phyloP scores from a whole-genome alignment of 1,140 invertebrate genomes.

The Aphelinus certus region DNA sequence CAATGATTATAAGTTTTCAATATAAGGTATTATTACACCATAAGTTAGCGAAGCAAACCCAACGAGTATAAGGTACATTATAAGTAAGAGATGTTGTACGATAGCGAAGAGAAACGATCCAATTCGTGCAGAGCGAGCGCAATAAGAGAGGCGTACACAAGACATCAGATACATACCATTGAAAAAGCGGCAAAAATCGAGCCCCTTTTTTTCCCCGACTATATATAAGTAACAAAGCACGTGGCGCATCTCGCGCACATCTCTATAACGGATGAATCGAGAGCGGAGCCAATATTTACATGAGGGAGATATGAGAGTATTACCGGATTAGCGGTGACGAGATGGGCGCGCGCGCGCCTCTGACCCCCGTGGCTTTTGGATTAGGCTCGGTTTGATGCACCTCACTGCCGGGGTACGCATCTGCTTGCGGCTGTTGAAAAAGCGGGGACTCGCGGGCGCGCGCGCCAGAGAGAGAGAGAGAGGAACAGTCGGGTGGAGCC shows the following conservation, averaged over 20 bases:
- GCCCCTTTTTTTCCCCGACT: too few relatives aligned
- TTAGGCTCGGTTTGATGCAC: slow-evolving; percentile 55
- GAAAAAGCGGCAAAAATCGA: too few relatives aligned
- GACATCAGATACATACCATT: too few relatives aligned
- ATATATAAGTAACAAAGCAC: neutral
- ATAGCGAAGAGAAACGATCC: too few relatives aligned
- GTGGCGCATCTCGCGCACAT: neutral
- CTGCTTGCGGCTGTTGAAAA: slow-evolving; percentile 47
- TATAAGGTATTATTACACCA: too few relatives aligned
- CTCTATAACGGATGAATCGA: neutral
- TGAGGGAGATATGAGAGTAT: slow-evolving; percentile 54
- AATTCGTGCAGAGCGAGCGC: too few relatives aligned
- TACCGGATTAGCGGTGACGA: slow-evolving; percentile 57
- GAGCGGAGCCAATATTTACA: slow-evolving; percentile 53
- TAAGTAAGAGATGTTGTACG: too few relatives aligned
- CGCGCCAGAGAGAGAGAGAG: neutral
- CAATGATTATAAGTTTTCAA: too few relatives aligned
- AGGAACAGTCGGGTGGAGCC: slow-evolving; percentile 5
- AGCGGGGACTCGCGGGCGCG: slow-evolving; percentile 29
- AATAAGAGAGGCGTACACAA: too few relatives aligned
- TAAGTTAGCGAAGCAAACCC: too few relatives aligned
- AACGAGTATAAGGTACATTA: too few relatives aligned
- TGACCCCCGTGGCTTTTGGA: slow-evolving; percentile 63
- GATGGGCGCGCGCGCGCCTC: neutral
- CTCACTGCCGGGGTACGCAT: slow-evolving; percentile 45